Evolutionary conservation across 2,888 invertebrate species (phyloP), one percentile per base, ranked within the genome.

Genomic region (Sussaba pulchella): DNA sequence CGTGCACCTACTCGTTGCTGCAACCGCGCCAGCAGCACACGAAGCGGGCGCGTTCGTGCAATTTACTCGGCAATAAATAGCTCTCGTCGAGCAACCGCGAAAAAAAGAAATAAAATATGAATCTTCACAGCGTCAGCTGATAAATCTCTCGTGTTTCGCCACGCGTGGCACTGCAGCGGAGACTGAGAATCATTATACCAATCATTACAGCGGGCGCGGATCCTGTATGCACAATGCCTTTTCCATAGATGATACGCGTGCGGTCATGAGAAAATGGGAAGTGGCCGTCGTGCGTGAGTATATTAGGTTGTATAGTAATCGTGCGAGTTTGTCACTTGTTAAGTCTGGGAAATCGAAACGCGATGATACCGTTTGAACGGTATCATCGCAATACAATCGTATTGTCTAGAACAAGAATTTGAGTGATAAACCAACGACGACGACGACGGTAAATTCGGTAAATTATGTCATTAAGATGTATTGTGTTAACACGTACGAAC

Each of bases 21-120:
- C 31, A 31, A 6, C 6, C 39, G 19, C 36, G 41, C 17, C 39
- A 26, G 6, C 36, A 19, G 14, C 17, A 59, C n/a, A 14, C 67
- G 17, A 14, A 64, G 14, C 14, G 12, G 52, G 54, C 63, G 54
- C 52, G 57, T 41, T 36, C 45, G 52, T 50, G 63, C 70, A 81
- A 83, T 84, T 74, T 81, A 82, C 81, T 82, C 84, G 78, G 83
- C 74, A 79, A 82, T 82, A 82, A 82, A 82, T 78, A 78, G 54
- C 71, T 67, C 77, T 79, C 78, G 74, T 54, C 50, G 61, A 61
- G 14, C 14, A 72, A 73, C 64, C 70, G 64, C 47, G 75, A 77
- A 78, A 79, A 75, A 31, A 81, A 76, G 70, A 70, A 74, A 85
- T 84, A 82, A 84, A 83, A 85, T 82, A 84, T 84, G 76, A 84